Conservation (phyloP, 2,113 vertebrate species). For the Phainopepla nitens region DNA sequence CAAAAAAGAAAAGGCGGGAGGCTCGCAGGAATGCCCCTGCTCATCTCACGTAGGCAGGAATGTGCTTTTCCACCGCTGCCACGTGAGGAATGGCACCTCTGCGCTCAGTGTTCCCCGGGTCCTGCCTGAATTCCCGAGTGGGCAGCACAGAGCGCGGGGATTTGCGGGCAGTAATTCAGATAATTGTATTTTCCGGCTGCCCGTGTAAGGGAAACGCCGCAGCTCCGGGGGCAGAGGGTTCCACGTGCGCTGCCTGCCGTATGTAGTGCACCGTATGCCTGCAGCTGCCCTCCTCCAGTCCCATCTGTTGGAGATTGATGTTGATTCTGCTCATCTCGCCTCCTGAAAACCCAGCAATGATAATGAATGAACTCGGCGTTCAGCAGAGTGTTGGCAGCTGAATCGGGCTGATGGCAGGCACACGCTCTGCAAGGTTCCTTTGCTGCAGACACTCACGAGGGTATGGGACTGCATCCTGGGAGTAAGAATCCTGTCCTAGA, state of each 20-base stretch:
- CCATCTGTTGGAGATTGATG: constrained; percentile 47
- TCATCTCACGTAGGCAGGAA: neutral
- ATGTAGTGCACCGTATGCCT: neutral
- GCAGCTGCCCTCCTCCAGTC: constrained; percentile 38
- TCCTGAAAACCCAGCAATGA: neutral
- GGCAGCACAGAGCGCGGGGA: neutral
- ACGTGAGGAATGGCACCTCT: neutral
- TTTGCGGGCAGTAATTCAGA: neutral
- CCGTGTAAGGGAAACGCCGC: neutral
- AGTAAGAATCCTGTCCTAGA: too few relatives aligned
- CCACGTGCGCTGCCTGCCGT: neutral
- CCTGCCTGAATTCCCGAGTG: neutral
- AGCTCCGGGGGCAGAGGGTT: neutral
- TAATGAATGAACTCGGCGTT: constrained; percentile 9
- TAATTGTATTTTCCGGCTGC: constrained; percentile 1
- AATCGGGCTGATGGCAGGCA: neutral
- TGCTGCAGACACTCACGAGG: neutral
- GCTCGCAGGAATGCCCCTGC: neutral
- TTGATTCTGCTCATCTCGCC: constrained; percentile 6
- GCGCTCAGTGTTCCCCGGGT: neutral
- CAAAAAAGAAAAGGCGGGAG: neutral
- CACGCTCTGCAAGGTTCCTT: neutral
- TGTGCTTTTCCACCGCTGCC: neutral
- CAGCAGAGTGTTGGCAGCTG: neutral
- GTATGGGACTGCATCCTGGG: neutral